phyloP scores from a whole-genome alignment of 1,140 invertebrate species.

The Magallana angulata region DNA sequence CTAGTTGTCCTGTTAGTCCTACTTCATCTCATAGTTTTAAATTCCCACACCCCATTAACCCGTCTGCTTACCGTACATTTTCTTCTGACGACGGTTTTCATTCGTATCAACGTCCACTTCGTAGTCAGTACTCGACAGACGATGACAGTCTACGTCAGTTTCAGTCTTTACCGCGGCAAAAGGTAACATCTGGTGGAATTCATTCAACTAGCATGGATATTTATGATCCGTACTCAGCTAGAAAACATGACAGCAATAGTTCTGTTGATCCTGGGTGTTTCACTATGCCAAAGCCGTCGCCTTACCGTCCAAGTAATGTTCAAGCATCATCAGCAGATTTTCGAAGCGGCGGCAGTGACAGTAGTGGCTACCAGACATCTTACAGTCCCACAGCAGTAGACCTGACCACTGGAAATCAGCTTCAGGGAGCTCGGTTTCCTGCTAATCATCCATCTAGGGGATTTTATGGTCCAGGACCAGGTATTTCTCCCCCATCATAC shows the following conservation, averaged over 20 bases:
- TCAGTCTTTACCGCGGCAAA: slow-evolving; percentile 55
- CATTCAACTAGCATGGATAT: slow-evolving; percentile 25
- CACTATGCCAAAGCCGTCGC: slow-evolving; percentile 59
- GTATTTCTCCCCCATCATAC: slow-evolving; percentile 56
- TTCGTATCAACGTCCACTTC: slow-evolving; percentile 38
- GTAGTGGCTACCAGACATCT: slow-evolving; percentile 53
- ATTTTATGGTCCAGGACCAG: slow-evolving; percentile 52
- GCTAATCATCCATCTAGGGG: slow-evolving; percentile 2
- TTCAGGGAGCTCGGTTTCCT: slow-evolving; percentile 17
- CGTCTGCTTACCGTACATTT: slow-evolving; percentile 52
- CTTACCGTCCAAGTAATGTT: slow-evolving; percentile 55
- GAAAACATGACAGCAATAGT: slow-evolving; percentile 47
- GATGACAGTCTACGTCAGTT: slow-evolving; percentile 52
- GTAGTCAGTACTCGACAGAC: slow-evolving; percentile 45
- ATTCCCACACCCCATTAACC: slow-evolving; percentile 47
- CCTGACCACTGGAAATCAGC: slow-evolving; percentile 43
- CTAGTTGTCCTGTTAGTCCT: slow-evolving; percentile 58
- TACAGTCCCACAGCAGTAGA: slow-evolving; percentile 49
- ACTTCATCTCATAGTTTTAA: slow-evolving; percentile 43
- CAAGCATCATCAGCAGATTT: slow-evolving; percentile 51
- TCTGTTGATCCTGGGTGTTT: slow-evolving; percentile 49
- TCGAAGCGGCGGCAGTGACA: slow-evolving; percentile 54
- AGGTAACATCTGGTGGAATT: slow-evolving; percentile 39
- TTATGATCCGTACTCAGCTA: slow-evolving; percentile 42
- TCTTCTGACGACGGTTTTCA: slow-evolving; percentile 44